A percentile compares a stretch with the other conserved stretches of the same genome.
phyloP scores from a whole-genome alignment of 2,113 vertebrate species.

The Labrus mixtus region DNA sequence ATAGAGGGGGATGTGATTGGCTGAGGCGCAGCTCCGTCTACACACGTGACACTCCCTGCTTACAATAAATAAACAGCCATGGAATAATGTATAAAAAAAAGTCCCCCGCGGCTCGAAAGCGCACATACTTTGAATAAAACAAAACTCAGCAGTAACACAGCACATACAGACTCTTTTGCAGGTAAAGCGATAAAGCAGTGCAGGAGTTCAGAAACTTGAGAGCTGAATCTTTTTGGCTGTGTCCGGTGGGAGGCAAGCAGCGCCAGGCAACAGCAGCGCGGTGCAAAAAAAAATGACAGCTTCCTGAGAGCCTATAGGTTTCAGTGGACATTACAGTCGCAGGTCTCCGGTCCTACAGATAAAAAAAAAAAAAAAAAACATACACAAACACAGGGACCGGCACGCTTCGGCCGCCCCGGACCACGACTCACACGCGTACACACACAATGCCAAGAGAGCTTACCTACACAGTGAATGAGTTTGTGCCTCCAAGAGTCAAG shows the following conservation, averaged over 20 bases:
- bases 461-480: constrained; percentile 93
- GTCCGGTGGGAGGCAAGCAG: constrained; percentile 66
- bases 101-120: background rate
- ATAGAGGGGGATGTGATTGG: constrained; percentile 73
- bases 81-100: constrained; percentile 49
- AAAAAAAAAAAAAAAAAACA: constrained; percentile 5
- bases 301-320: constrained; percentile 39
- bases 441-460: constrained; percentile 80
- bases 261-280: constrained; percentile 60
- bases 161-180: background rate
- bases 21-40: constrained; percentile 70
- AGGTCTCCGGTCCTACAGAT: constrained; percentile 5
- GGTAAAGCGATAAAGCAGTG: background rate
- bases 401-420: constrained; percentile 22
- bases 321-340: constrained; percentile 37
- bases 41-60: constrained; percentile 81
- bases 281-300: constrained; percentile 72
- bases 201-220: constrained; percentile 42
- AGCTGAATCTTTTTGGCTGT: constrained; percentile 41
- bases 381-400: constrained; percentile 1
- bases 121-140: background rate
- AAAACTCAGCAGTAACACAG: background rate
- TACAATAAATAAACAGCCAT: constrained; percentile 85
- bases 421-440: constrained; percentile 53
- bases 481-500: constrained; percentile 91